Percentiles rank a stretch among this genome's conserved stretches.
Evolutionary conservation across 1,140 invertebrate genomes (phyloP).

Genomic region (Pseudomyrmex dendroicus): DNA sequence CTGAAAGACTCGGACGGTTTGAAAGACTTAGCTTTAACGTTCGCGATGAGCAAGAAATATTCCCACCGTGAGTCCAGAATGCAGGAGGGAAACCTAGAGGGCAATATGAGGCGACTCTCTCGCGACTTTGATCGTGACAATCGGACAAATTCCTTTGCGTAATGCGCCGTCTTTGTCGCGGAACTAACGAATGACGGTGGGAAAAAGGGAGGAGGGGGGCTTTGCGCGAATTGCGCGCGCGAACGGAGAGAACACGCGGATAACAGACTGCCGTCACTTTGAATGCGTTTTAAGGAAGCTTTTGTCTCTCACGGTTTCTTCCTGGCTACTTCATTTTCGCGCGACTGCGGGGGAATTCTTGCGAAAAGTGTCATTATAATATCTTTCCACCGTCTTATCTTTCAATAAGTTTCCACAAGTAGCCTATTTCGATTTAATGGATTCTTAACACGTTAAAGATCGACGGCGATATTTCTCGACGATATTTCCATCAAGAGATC

Average conservation of each 20-base stretch:
- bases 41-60: constrained; percentile 61
- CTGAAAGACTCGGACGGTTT: constrained; percentile 41
- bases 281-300: constrained; percentile 29
- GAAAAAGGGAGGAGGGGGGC: background rate
- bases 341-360: constrained; percentile 21
- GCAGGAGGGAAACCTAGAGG: background rate
- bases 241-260: constrained; percentile 1
- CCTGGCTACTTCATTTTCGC: constrained; percentile 30
- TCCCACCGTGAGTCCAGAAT: constrained; percentile 53
- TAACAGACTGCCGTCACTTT: constrained; percentile 27
- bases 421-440: background rate
- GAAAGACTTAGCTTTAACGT: constrained; percentile 60
- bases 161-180: constrained; percentile 41
- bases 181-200: constrained; percentile 40
- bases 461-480: background rate
- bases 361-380: constrained; percentile 10
- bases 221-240: constrained; percentile 19
- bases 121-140: constrained; percentile 50
- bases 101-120: constrained; percentile 44
- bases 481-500: background rate
- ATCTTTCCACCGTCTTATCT: background rate
- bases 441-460: constrained; percentile 10
- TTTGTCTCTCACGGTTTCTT: constrained; percentile 40
- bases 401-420: constrained; percentile 20
- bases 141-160: constrained; percentile 54